Conservation (phyloP, 2,888 invertebrate genomes). For the Caenorhabditis angaria region DNA sequence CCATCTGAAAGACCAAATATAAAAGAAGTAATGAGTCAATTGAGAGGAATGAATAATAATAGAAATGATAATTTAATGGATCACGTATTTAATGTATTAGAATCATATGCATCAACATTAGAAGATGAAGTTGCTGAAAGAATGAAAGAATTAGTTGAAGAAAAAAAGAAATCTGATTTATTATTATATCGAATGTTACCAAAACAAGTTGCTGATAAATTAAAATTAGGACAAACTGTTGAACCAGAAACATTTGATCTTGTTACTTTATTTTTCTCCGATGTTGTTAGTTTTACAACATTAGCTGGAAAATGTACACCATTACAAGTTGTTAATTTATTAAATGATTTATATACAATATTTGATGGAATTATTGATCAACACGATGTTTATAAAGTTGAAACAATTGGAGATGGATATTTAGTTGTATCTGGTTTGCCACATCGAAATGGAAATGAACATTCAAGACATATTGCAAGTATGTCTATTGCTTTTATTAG, state of each 20-base stretch:
- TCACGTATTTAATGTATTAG: slow-evolving; percentile 68
- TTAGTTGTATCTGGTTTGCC: slow-evolving; percentile 67
- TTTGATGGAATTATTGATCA: slow-evolving; percentile 66
- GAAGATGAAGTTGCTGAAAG: slow-evolving; percentile 62
- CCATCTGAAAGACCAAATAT: slow-evolving; percentile 39
- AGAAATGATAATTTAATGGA: slow-evolving; percentile 64
- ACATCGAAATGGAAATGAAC: slow-evolving; percentile 57
- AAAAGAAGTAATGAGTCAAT: slow-evolving; percentile 24
- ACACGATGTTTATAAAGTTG: slow-evolving; percentile 67
- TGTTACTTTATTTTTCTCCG: slow-evolving; percentile 70
- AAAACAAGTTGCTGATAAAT: slow-evolving; percentile 53
- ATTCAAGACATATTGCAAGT: slow-evolving; percentile 57
- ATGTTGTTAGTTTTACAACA: slow-evolving; percentile 68
- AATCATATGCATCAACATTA: slow-evolving; percentile 58
- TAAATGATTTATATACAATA: slow-evolving; percentile 68
- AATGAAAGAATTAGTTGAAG: slow-evolving; percentile 63
- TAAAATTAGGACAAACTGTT: slow-evolving; percentile 65
- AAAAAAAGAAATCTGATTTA: slow-evolving; percentile 65
- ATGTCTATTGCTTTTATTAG: slow-evolving; percentile 61
- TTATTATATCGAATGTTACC: slow-evolving; percentile 65
- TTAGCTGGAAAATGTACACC: slow-evolving; percentile 63
- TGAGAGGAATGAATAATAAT: slow-evolving; percentile 56
- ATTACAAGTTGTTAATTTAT: slow-evolving; percentile 66
- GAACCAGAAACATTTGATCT: slow-evolving; percentile 66
- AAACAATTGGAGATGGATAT: slow-evolving; percentile 70